Evolutionary conservation across 2,113 vertebrate species (phyloP), one percentile per base, ranked within the genome.

Genomic region (Anguilla japonica): DNA sequence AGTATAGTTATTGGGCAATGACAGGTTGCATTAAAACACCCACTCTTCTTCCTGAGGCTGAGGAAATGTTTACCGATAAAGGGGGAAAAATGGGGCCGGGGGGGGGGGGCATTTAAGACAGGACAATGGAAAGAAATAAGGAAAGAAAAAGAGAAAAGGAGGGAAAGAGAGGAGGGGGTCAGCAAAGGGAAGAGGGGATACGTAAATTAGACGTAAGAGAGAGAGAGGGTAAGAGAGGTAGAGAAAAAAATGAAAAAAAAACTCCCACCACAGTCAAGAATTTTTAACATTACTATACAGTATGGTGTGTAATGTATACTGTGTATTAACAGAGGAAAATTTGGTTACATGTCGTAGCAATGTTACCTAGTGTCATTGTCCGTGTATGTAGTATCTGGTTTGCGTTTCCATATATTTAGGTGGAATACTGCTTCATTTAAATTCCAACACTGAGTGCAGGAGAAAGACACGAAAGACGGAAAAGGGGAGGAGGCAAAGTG

Each of bases 401-500:
- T 75, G 71, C 20, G 0, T 75, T 67, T 67, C 18, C 18, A 20
- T 60, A 3, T 26, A 20, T 26, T 5, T 67, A 15, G 0, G 15
- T 20, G 7, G 60, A 67, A 22, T 67, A 67, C 16, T 20, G 2
- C 60, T 26, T 67, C 2, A 18, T 15, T 60, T 18, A 18, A 7
- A 18, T 40, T 81, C 18, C 41, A 43, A 20, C 40, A 46, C 5
- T 40, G 56, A 43, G 40, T 3, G 63, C 29, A 50, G 81, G 79
- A n/a, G 78, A 43, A 26, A 39, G 67, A 29, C 41, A 57, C 16
- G 11, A 50, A n/a, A 50, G 81, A 34, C 41, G 53, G 46, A n/a
- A 14, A 26, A 63, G 40, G 79, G 87, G 84, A 82, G 84, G 50
- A 53, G 53, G 85, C 63, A 56, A 85, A 84, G 53, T 60, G 7